Evolutionary conservation across 2,888 invertebrate genomes (phyloP).

Genomic region (Leptinotarsa haldemani): DNA sequence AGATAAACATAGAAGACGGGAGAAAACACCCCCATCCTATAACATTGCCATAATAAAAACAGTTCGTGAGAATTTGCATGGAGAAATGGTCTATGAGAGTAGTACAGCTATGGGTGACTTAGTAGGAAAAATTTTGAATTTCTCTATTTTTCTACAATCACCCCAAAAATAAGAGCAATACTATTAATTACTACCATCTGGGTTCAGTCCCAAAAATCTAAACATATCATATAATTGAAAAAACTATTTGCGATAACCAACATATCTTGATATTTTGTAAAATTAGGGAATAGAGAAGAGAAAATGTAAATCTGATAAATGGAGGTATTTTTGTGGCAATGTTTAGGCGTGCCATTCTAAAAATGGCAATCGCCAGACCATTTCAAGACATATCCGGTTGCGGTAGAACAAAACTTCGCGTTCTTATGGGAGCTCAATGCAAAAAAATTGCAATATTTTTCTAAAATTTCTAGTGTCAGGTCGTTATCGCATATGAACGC

Average conservation of each 20-base stretch:
- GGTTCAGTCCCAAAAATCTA: slow-evolving; percentile 36
- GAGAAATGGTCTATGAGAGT: neutral
- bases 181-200: slow-evolving; percentile 23
- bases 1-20: slow-evolving; percentile 4
- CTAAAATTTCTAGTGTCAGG: slow-evolving; percentile 64
- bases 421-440: slow-evolving; percentile 59
- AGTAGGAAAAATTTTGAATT: neutral
- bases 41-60: slow-evolving; percentile 29
- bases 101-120: slow-evolving; percentile 5
- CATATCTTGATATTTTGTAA: slow-evolving; percentile 51
- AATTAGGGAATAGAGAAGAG: slow-evolving; percentile 31
- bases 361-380: slow-evolving; percentile 63
- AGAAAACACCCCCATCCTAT: slow-evolving; percentile 23
- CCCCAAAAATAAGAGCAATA: slow-evolving; percentile 41
- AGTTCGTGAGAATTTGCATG: slow-evolving; percentile 1
- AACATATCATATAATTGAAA: slow-evolving; percentile 51
- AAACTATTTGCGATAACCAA: slow-evolving; percentile 54
- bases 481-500: slow-evolving; percentile 65
- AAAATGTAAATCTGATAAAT: slow-evolving; percentile 58
- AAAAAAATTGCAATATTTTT: slow-evolving; percentile 61
- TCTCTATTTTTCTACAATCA: neutral
- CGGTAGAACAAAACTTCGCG: slow-evolving; percentile 60
- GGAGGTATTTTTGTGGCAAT: slow-evolving; percentile 62
- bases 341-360: slow-evolving; percentile 57
- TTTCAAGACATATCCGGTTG: slow-evolving; percentile 67